Conservation (phyloP, 2,888 invertebrate species). For the Heliconius hortense region DNA sequence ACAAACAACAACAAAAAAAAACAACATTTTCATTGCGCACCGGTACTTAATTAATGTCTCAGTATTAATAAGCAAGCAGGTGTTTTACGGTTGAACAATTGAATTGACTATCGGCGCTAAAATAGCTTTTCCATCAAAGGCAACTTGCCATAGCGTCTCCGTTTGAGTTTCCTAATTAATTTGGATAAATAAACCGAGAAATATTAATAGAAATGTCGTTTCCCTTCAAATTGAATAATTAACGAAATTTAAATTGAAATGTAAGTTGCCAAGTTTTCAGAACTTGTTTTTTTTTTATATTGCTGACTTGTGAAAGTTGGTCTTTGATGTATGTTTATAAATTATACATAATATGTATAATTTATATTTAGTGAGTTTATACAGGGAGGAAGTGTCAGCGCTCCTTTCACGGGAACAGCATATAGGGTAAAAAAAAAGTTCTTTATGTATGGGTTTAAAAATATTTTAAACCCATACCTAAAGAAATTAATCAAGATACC, state of each 20-base stretch:
- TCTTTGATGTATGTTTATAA: background rate
- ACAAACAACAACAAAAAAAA: no score
- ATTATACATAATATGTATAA: background rate
- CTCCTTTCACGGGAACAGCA: no score
- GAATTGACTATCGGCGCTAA: constrained; percentile 52
- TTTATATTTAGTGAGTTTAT: no score
- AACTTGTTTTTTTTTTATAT: background rate
- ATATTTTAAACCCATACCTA: no score
- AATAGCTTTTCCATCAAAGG: constrained; percentile 54
- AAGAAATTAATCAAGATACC: no score
- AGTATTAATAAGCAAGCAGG: constrained; percentile 48
- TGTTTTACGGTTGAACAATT: constrained; percentile 60
- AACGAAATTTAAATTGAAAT: constrained; percentile 6
- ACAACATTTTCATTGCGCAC: background rate
- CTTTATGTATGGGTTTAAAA: no score
- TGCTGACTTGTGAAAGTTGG: background rate
- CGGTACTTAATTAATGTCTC: constrained; percentile 17
- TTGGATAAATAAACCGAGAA: constrained; percentile 32
- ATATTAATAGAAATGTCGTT: constrained; percentile 30
- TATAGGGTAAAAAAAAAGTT: no score
- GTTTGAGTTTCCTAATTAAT: constrained; percentile 41
- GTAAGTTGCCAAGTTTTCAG: background rate
- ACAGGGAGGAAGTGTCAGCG: no score
- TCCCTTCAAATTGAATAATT: constrained; percentile 20
- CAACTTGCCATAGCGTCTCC: constrained; percentile 26